These are phyloP conservation scores for Drosophila ohnishii DNA, from an alignment of 1,140 invertebrate species.

Conservation along the genomic window DNA sequence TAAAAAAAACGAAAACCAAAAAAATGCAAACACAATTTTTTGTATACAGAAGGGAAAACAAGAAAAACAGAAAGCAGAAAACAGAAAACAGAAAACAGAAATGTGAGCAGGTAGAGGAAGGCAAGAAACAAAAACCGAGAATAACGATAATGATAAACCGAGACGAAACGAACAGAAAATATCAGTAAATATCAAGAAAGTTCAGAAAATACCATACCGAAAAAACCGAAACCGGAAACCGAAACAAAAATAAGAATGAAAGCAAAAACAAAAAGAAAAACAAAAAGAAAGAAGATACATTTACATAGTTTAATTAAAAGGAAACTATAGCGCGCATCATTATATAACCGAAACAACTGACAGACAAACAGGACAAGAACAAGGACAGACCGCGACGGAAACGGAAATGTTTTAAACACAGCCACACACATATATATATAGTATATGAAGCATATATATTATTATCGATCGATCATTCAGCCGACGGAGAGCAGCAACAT, in stretches of 20 bases:
- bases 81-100: conserved; percentile 26
- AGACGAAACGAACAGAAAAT: conserved; percentile 64
- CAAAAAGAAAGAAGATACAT: conserved; percentile 36
- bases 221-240: conserved; percentile 53
- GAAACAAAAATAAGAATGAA: neutral
- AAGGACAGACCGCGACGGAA: conserved; percentile 23
- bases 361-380: conserved; percentile 1
- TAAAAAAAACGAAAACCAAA: conserved; percentile 33
- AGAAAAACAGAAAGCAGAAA: neutral
- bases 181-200: conserved; percentile 77
- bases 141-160: conserved; percentile 32
- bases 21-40: conserved; percentile 52
- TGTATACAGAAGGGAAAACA: conserved; percentile 50
- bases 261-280: neutral
- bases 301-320: conserved; percentile 66
- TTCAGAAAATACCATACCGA: conserved; percentile 61
- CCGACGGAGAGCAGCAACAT: conserved; percentile 43
- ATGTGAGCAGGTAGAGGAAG: conserved; percentile 29
- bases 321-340: conserved; percentile 67
- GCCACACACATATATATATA: conserved; percentile 40
- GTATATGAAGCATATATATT: conserved; percentile 47
- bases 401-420: conserved; percentile 48
- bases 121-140: conserved; percentile 10
- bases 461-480: conserved; percentile 55
- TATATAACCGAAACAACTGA: conserved; percentile 53